A percentile compares a stretch with the other conserved stretches of the same genome.
Conservation (phyloP, 2,113 vertebrate genomes). For the Phylloscopus trochiloides region DNA sequence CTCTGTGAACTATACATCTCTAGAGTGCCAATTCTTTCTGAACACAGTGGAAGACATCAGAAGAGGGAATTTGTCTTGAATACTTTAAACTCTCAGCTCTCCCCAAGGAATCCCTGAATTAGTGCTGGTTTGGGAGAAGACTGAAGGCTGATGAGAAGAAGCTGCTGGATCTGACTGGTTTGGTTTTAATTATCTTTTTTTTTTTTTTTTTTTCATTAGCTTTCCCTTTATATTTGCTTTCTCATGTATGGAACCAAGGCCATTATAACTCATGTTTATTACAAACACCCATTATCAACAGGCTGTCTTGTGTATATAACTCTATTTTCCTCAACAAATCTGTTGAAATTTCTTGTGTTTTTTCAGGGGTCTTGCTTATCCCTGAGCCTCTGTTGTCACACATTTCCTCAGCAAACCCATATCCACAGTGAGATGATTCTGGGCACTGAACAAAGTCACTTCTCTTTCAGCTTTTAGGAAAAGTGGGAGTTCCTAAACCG, state of each 20-base stretch:
- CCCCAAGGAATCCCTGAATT: neutral
- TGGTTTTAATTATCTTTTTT: neutral
- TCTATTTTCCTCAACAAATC: neutral
- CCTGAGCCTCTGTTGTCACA: neutral
- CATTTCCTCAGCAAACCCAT: neutral
- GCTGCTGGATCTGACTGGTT: neutral
- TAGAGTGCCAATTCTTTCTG: neutral
- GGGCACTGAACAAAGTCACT: neutral
- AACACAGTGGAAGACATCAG: neutral
- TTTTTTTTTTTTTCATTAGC: neutral
- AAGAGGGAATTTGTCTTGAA: neutral
- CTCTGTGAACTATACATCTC: neutral
- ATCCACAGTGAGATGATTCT: neutral
- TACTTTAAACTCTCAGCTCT: neutral
- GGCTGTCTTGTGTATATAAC: neutral
- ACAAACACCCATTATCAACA: neutral
- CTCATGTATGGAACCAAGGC: neutral
- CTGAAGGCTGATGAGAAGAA: neutral
- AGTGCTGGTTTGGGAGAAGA: neutral
- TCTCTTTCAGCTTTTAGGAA: neutral
- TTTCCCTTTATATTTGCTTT: neutral
- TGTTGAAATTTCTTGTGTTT: neutral
- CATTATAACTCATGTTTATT: neutral
- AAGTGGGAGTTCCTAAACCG: neutral
- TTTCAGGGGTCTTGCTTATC: neutral